Base-by-base conservation (phyloP, 2,797 vertebrate genomes). In the Alexandromys oeconomus region DNA sequence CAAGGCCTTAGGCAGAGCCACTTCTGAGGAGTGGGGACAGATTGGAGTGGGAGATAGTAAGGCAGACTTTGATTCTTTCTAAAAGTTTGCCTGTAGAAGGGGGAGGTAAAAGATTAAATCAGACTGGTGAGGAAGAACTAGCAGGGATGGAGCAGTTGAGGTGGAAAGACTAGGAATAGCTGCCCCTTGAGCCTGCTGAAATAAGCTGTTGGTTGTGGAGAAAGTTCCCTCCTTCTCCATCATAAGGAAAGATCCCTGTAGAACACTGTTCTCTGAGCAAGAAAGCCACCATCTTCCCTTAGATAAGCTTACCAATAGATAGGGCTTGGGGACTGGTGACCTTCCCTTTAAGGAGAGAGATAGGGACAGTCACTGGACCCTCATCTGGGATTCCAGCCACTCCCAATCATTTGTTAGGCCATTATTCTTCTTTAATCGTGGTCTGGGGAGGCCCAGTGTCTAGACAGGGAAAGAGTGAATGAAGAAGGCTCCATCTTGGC, bases 51-150 rank as follows among this genome's bases (percentile, higher is more conserved):
- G 63, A 82, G 74, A 74, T 73, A 89, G 76, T 31, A 87, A 54
- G 31, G 54, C 82, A 57, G n/a, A 63, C 23, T 43, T 63, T 19
- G 31, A 15, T 27, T 96, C 34, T 93, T 95, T 88, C 31, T 40
- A 82, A 84, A 92, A 74, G 74, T 82, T 95, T 91, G 31, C 57
- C 34, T 87, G 37, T 80, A 43, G 63, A 94, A 46, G 15, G 40
- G 79, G 84, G 59, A 63, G 77, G 69, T 92, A 88, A 89, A 78
- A 46, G n/a, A 51, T 87, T 51, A 92, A 92, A 90, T 61, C 15
- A 71, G 80, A 43, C 77, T 89, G 76, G 27, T 81, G n/a, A 92
- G 84, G 81, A 86, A 59, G 61, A 84, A 34, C 73, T 78, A 51
- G 57, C 89, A 31, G 78, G 69, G 82, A 46, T 61, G 23, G 61